Conservation (phyloP, 2,797 vertebrate genomes). For the Nyctibius grandis region DNA sequence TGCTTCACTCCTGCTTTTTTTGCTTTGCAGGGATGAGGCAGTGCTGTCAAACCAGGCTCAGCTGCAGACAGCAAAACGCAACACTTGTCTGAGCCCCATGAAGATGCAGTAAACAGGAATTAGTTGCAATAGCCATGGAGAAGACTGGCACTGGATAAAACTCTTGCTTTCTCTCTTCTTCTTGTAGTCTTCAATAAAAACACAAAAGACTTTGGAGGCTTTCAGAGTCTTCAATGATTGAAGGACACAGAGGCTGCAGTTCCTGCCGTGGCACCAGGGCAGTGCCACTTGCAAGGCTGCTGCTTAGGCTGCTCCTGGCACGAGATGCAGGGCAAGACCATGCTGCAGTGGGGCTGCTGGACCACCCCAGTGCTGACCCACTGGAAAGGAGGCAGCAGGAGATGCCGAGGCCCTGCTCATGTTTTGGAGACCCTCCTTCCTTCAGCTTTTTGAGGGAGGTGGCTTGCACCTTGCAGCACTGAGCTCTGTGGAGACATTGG, state of each 20-base stretch:
- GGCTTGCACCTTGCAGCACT: background rate
- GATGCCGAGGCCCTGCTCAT: background rate
- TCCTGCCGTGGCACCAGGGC: background rate
- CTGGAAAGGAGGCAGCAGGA: background rate
- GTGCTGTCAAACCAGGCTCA: background rate
- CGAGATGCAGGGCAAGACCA: background rate
- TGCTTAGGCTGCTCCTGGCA: background rate
- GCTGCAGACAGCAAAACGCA: background rate
- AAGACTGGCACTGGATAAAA: background rate
- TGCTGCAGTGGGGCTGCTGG: fast-evolving
- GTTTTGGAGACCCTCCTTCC: background rate
- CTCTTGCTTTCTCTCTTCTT: background rate
- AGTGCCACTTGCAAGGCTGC: background rate
- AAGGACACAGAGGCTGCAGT: background rate
- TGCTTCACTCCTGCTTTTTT: background rate
- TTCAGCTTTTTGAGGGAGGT: background rate
- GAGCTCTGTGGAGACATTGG: background rate
- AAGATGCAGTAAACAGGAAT: background rate
- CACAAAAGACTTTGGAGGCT: background rate
- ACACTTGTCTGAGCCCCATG: background rate
- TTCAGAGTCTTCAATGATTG: background rate
- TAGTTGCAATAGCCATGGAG: background rate
- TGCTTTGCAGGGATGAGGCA: background rate
- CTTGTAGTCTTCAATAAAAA: background rate
- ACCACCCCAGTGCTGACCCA: background rate